These are phyloP conservation scores for Bambusicola thoracicus DNA, from an alignment of 2,113 vertebrate genomes.

Conservation along the genomic window DNA sequence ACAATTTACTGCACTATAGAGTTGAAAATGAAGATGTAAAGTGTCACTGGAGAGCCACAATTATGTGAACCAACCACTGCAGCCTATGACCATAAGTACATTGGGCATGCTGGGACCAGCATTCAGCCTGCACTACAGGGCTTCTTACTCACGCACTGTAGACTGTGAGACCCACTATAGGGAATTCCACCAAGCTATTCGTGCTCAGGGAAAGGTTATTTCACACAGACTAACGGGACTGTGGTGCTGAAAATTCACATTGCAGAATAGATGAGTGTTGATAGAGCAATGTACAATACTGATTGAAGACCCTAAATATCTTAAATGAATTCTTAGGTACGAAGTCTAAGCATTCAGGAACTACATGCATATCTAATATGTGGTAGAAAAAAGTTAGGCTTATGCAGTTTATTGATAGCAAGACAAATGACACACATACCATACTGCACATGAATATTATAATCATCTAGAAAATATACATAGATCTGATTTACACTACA, in stretches of 20 bases:
- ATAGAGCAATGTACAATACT: background rate
- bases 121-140: background rate
- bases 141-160: background rate
- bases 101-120: background rate
- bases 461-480: background rate
- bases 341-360: background rate
- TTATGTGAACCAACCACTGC: background rate
- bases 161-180: fast-evolving
- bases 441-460: background rate
- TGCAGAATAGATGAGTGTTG: background rate
- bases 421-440: background rate
- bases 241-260: fast-evolving
- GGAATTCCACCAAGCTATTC: background rate
- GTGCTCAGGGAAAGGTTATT: background rate
- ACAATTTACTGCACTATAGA: constrained; percentile 37
- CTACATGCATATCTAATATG: fast-evolving
- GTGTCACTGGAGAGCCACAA: background rate
- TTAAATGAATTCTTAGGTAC: background rate
- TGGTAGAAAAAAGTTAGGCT: background rate
- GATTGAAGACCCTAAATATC: background rate
- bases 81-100: background rate
- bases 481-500: background rate
- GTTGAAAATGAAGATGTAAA: constrained; percentile 44
- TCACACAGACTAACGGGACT: background rate
- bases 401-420: background rate